These are phyloP conservation scores for Sycophaga agraensis DNA, from an alignment of 1,140 invertebrate species.

Conservation along the genomic window DNA sequence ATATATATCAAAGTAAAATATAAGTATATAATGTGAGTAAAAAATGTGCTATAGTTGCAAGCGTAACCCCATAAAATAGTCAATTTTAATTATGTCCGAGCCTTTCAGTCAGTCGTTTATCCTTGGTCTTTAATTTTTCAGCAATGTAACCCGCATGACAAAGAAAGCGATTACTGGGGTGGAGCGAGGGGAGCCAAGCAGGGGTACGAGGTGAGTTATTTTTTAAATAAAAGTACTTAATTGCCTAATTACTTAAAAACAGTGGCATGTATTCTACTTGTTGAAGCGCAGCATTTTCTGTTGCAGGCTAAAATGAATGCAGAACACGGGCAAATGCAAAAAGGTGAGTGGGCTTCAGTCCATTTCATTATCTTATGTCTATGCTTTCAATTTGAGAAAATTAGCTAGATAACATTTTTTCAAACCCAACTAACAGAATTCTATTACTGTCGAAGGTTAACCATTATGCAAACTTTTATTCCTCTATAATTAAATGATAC, in stretches of 20 bases:
- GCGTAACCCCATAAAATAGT: no score
- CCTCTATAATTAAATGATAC: no score
- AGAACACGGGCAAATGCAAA: slow-evolving; percentile 60
- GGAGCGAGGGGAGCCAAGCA: slow-evolving; percentile 58
- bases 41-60: no score
- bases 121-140: slow-evolving; percentile 43
- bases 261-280: slow-evolving; percentile 46
- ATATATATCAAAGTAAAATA: no score
- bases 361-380: neutral
- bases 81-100: slow-evolving; percentile 31
- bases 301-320: slow-evolving; percentile 64
- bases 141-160: slow-evolving; percentile 62
- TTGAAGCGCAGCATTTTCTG: slow-evolving; percentile 56
- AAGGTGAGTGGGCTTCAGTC: slow-evolving; percentile 57
- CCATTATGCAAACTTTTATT: no score
- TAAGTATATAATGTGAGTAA: no score
- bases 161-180: slow-evolving; percentile 61
- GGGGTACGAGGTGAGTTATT: slow-evolving; percentile 59
- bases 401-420: no score
- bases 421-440: no score
- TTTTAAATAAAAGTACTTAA: slow-evolving; percentile 33
- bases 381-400: no score
- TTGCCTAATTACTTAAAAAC: slow-evolving; percentile 28
- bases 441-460: no score
- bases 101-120: slow-evolving; percentile 22